Conservation (phyloP, 2,797 vertebrate genomes). For the Hydrocynus forskahlii region DNA sequence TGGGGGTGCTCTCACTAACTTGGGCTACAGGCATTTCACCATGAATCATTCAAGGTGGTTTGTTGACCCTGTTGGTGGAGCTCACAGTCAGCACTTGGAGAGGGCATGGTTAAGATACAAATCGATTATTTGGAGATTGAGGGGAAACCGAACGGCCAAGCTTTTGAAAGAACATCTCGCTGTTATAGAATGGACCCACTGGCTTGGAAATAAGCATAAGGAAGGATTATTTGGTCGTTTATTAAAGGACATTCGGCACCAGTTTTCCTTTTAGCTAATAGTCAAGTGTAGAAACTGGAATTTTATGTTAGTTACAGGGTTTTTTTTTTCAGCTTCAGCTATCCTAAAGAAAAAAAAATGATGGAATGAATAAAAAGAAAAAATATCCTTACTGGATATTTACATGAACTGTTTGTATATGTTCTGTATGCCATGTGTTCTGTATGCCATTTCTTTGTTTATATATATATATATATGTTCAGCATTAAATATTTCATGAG, state of each 20-base stretch:
- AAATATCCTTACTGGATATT: too few relatives aligned
- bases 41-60: slow-evolving; percentile 12
- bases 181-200: slow-evolving; percentile 25
- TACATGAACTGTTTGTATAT: too few relatives aligned
- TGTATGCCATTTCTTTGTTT: too few relatives aligned
- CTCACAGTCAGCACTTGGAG: slow-evolving; percentile 9
- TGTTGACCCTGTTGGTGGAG: slow-evolving; percentile 14
- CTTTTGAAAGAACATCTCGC: slow-evolving; percentile 15
- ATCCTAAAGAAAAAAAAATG: too few relatives aligned
- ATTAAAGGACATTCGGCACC: slow-evolving; percentile 9
- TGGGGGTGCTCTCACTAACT: not conserved
- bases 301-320: too few relatives aligned
- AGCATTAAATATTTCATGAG: too few relatives aligned
- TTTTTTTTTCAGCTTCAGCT: too few relatives aligned
- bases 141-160: slow-evolving; percentile 16
- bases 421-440: too few relatives aligned
- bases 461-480: too few relatives aligned
- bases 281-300: too few relatives aligned
- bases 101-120: not conserved
- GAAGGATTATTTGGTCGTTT: not conserved
- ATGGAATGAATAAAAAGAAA: too few relatives aligned
- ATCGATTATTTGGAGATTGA: not conserved
- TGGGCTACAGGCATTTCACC: slow-evolving; percentile 23
- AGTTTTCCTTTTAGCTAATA: not conserved
- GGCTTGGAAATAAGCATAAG: slow-evolving; percentile 7